Base-by-base conservation (phyloP, 2,888 invertebrate genomes). In the Atherix ibis region DNA sequence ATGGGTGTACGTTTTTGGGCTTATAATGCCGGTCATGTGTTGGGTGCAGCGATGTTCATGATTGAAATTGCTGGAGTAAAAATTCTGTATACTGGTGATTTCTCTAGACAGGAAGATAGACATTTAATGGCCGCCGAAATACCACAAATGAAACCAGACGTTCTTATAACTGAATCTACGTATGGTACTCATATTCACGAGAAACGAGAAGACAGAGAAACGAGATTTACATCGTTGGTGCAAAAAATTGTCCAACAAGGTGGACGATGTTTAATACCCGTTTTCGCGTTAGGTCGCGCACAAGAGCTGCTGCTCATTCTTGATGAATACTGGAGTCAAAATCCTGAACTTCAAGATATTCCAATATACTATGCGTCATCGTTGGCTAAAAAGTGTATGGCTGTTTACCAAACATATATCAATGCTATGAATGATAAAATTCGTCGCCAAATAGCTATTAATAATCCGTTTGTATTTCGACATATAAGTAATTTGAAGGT, bases 21-120 rank as follows among this genome's bases (percentile, higher is more conserved):
- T 0, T 99, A 98, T 60, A 91, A 92, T 56, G 98, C 98, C 0
- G 98, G 98, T 0, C 98, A 98, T 61, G 98, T 98, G 3, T 66
- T 99, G 0, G 98, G 98, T 0, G 98, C 98, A 0, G 97, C 97
- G 35, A 99, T 99, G 97, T 99, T 99, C 58, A 95, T 98, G 94
- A 88, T 99, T 38, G 97, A 98, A 68, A 98, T 99, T 32, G 98
- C 97, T 18, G 98, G 97, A 10, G 94, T 97, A 2, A 92, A 89
- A 67, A 70, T 91, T 40, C 63, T 97, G 10, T 97, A 97, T 55
- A 98, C 98, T 0, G 98, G 98, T 0, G 98, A 99, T 53, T 99
- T 98, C 58, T 97, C 97, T 3, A 68, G 98, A 30, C 92, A 97
- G 63, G 98, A 98, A 60, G 98, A 99, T 63, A 67, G 98, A 6